Base-by-base conservation (phyloP, 2,113 vertebrate genomes). In the Struthio camelus region DNA sequence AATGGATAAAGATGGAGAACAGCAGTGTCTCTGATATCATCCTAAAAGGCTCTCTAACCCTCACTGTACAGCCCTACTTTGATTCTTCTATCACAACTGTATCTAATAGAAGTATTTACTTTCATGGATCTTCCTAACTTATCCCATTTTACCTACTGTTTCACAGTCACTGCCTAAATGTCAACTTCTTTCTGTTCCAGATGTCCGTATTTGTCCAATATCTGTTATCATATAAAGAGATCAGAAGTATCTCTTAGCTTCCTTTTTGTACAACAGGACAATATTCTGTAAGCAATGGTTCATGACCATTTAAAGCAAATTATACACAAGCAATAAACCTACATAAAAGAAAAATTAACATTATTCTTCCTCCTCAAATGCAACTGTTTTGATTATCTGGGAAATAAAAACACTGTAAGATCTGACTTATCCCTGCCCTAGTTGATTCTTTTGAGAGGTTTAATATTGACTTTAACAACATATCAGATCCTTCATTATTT, bases 1-100 rank as follows among this genome's bases (percentile, higher is more conserved):
- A 94, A 94, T 85, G 62, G 85, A 96, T 94, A 89, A 94, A 96
- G 91, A 94, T 91, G 87, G 93, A 93, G 87, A 91, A 90, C 71
- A 94, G 79, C 87, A 90, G 94, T 91, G 44, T 82, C 92, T 80
- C 79, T 80, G 67, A 38, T 82, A 75, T 70, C 75, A 61, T 78
- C 84, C 85, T 89, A 78, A 96, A 80, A 89, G 71, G 46, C 46
- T 77, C 79, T 85, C 79, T 80, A 84, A 87, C 78, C 89, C 86
- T 81, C 89, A 59, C 58, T 82, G 48, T 87, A 87, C 6, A 27
- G 18, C 56, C 53, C 56, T 91, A 44, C 84, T 91, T 77, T 94
- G 64, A 85, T 65, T 94, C 86, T 85, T 82, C 73, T 94, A 53
- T 95, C 92, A 95, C 84, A 85, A 85, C 66, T 53, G 73, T 53